Base-by-base conservation (phyloP, 2,797 vertebrate species). In the Peromyscus aztecus region DNA sequence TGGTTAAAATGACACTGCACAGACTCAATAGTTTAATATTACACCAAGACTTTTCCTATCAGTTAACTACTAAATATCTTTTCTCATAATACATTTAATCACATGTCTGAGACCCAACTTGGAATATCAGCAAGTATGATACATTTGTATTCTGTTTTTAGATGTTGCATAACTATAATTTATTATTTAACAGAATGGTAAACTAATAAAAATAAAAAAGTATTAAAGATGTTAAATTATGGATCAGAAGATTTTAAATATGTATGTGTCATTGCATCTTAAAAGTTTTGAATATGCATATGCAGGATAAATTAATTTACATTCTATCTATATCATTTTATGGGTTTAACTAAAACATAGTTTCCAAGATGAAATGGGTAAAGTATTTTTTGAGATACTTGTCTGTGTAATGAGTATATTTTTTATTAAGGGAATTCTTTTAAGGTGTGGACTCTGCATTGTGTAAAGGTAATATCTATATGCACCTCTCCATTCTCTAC, bases 281-380 rank as follows among this genome's bases (percentile, higher is more conserved):
- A 97, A 93, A 84, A 78, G 77, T 16, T 27, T 17, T 21, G 3
- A 27, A 61, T 31, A 59, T 34, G 9, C 6, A 71, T 71, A 71
- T 11, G 2, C 34, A 34, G 14, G 59, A 12, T 78, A 4, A 2
- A 37, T 65, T n/a, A 46, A 85, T 40, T 31, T 40, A 52, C 4
- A 24, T 95, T 34, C 85, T 75, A 61, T 93, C 96, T 96, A 94
- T 96, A 97, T n/a, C 29, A 71, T 97, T 98, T 96, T 89, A 75
- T 49, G 92, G 21, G 67, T 97, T 96, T 97, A 97, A 90, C 82
- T 96, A 75, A 52, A 87, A 73, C 65, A 67, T 90, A 8, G 80
- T 92, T 71, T 97, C 31, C 23, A 87, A 81, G 71, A 89, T 3
- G 93, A 63, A 87, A 84, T 94, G 95, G 93, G 87, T 61, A 94